Base-by-base conservation (phyloP, 2,888 invertebrate species). In the Philaethria dido region DNA sequence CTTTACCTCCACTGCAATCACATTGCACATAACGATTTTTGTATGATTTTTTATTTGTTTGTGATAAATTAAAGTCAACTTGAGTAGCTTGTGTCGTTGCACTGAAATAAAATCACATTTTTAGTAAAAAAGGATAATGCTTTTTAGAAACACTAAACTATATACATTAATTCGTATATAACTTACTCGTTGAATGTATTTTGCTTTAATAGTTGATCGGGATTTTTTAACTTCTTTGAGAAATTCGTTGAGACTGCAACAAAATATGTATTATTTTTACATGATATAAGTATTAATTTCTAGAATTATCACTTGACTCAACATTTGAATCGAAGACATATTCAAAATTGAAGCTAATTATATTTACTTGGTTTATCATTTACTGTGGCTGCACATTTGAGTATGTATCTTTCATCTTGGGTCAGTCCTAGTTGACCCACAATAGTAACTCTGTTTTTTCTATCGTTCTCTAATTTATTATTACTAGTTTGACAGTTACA, bases 351-450 rank as follows among this genome's bases (percentile, higher is more conserved):
- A 33, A 8, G n/a, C 8, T 6, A 16, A 16, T 16, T 16, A 16
- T 52, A 18, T 16, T 25, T 77, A 90, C 90, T 80, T 70, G 85
- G 82, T 66, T 81, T 76, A 45, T 85, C 81, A 62, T 89, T 77
- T 6, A 90, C 75, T 6, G 86, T 85, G 44, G 90, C 88, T 52
- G 83, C 81, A 74, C 86, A 92, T 69, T 82, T 83, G 33, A 91
- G 69, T 1, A 89, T 77, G 66, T 86, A 90, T 72, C 80, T 80
- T 57, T 89, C 86, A 52, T 88, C 79, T 42, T 83, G 76, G 36
- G 79, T 83, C 2, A 86, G 71, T 0, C 89, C 92, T 14, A 92
- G 72, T 54, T 79, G 81, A 9, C 92, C 90, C 33, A 80, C 78
- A 63, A 92, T 85, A 60, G 78, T 80, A 0, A 90, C 79, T 25